Conservation (phyloP, 2,797 vertebrate species). For the Discoglossus pictus region DNA sequence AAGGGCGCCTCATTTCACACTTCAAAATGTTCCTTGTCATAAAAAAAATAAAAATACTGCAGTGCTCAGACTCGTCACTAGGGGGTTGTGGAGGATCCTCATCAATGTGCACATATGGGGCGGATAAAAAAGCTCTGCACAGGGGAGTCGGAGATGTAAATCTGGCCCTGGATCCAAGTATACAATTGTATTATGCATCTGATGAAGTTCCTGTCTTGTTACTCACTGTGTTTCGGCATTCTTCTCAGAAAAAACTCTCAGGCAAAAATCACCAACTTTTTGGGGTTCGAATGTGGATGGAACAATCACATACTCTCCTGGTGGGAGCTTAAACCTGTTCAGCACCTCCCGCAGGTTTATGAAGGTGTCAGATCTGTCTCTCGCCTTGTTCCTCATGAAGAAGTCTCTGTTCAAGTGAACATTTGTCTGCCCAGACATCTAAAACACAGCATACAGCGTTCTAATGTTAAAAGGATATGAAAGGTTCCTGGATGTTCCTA, state of each 20-base stretch:
- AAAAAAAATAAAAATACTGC: no score
- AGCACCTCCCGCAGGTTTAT: slow-evolving; percentile 84
- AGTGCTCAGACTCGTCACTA: no score
- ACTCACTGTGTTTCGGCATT: slow-evolving; percentile 77
- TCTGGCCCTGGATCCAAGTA: no score
- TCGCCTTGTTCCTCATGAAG: slow-evolving; percentile 74
- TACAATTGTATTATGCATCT: no score
- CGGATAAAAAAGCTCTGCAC: no score
- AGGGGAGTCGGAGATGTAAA: no score
- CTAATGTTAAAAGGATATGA: no score
- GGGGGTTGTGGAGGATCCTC: no score
- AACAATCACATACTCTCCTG: slow-evolving; percentile 79
- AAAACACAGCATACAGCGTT: not conserved
- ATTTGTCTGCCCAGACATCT: slow-evolving; percentile 68
- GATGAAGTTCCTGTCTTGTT: not conserved
- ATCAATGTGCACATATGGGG: no score
- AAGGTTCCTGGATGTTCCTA: no score
- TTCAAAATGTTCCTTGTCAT: no score
- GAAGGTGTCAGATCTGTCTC: slow-evolving; percentile 81
- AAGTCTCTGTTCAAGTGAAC: slow-evolving; percentile 80
- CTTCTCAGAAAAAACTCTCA: slow-evolving; percentile 83
- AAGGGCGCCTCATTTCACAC: no score
- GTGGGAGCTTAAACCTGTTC: slow-evolving; percentile 77
- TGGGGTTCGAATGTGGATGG: slow-evolving; percentile 85
- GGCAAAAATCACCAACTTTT: slow-evolving; percentile 80